A percentile compares a stretch with the other conserved stretches of the same genome.
phyloP scores from a whole-genome alignment of 2,113 vertebrate genomes.

The Coryphaenoides rupestris region DNA sequence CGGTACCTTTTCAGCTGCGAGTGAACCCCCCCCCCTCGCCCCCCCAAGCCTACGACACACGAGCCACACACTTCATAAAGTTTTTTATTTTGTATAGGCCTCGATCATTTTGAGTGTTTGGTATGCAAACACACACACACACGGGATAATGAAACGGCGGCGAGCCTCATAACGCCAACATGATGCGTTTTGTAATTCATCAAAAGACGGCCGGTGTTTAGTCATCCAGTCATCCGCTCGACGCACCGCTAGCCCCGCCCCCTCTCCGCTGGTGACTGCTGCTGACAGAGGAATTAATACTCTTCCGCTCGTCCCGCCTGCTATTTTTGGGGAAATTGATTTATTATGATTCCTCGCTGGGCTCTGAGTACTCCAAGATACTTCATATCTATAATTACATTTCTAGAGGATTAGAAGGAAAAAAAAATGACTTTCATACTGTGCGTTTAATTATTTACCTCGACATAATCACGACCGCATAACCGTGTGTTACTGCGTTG shows the following conservation, averaged over 20 bases:
- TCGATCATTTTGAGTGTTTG: no score
- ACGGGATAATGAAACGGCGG: no score
- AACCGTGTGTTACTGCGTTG: constrained; percentile 36
- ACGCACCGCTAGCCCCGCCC: neutral
- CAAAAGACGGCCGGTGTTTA: no score
- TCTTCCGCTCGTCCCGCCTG: constrained; percentile 18
- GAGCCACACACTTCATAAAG: no score
- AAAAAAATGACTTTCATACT: constrained; percentile 40
- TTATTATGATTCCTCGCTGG: constrained; percentile 34
- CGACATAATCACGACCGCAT: constrained; percentile 45
- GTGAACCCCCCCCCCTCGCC: no score
- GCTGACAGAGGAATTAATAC: constrained; percentile 19
- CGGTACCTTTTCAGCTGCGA: no score
- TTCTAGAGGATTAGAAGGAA: constrained; percentile 47
- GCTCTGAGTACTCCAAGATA: constrained; percentile 33
- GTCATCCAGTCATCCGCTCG: neutral
- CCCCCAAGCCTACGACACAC: no score
- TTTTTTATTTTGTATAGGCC: no score
- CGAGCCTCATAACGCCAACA: neutral
- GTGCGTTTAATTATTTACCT: constrained; percentile 56
- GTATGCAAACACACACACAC: no score
- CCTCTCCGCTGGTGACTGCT: neutral
- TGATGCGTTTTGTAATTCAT: neutral
- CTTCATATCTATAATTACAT: constrained; percentile 32
- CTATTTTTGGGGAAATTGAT: constrained; percentile 38